Conservation (phyloP, 2,888 invertebrate genomes). For the Chymomyza caudatula region DNA sequence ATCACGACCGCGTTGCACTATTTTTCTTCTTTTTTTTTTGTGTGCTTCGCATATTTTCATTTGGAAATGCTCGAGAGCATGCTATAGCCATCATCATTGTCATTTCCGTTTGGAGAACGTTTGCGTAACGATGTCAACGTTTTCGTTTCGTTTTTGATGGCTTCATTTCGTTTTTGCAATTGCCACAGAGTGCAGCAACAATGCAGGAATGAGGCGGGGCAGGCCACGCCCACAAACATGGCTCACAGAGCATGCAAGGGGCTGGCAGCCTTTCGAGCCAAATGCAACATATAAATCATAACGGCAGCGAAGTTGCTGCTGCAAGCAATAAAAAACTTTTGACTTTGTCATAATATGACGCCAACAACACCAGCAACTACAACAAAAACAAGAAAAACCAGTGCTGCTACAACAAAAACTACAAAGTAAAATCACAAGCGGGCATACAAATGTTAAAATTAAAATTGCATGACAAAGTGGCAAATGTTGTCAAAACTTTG, state of each 20-base stretch:
- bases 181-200: conserved; percentile 32
- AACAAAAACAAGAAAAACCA: conserved; percentile 4
- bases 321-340: conserved; percentile 59
- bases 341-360: conserved; percentile 64
- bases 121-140: conserved; percentile 67
- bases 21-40: conserved; percentile 8
- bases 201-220: no score
- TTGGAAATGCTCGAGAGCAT: conserved; percentile 34
- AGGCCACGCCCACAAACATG: no score
- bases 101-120: conserved; percentile 57
- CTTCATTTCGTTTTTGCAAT: conserved; percentile 56
- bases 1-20: conserved; percentile 32
- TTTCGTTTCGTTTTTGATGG: conserved; percentile 50
- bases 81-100: conserved; percentile 53
- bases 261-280: conserved; percentile 38
- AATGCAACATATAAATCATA: conserved; percentile 71
- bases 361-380: background rate
- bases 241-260: no score
- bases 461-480: conserved; percentile 70
- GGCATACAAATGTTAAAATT: conserved; percentile 45
- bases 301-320: conserved; percentile 32
- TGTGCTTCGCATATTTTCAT: conserved; percentile 43
- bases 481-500: conserved; percentile 68
- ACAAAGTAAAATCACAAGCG: conserved; percentile 56
- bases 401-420: conserved; percentile 15